Conservation (phyloP, 23 tunicate species). For the Botrylloides violaceus region DNA sequence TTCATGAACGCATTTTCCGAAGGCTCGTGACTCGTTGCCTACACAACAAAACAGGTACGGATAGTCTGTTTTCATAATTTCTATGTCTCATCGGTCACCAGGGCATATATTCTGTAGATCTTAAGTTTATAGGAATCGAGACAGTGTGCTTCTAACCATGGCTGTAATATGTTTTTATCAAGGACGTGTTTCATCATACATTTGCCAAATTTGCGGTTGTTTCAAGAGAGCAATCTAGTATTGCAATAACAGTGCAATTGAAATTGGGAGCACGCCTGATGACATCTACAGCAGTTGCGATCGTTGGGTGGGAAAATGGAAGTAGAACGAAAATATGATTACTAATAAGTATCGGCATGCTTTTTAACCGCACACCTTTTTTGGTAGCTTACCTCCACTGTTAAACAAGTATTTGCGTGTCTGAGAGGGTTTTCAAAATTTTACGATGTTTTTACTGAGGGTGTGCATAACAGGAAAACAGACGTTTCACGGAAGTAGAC, state of each 20-base stretch:
- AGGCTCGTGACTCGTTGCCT: not conserved
- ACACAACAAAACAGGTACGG: no score
- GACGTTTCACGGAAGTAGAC: not conserved
- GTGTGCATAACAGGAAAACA: conserved; percentile 1
- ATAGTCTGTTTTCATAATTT: no score
- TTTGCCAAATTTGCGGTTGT: no score
- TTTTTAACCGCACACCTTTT: not conserved
- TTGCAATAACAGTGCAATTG: no score
- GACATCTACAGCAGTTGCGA: not conserved
- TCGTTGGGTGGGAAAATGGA: not conserved
- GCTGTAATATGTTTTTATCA: no score
- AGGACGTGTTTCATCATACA: no score
- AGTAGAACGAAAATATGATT: not conserved
- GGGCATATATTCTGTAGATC: no score
- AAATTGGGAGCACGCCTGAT: no score
- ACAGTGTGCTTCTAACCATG: no score
- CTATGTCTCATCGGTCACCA: no score
- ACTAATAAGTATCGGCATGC: not conserved
- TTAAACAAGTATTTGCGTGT: not conserved
- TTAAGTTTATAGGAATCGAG: no score
- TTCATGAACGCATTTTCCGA: not conserved
- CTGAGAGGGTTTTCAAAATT: conserved; percentile 1
- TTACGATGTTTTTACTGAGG: not conserved
- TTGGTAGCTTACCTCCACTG: not conserved
- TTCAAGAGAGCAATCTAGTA: no score